Evolutionary conservation across 2,113 vertebrate species (phyloP), one percentile per base, ranked within the genome.

Genomic region (Gavialis gangeticus): DNA sequence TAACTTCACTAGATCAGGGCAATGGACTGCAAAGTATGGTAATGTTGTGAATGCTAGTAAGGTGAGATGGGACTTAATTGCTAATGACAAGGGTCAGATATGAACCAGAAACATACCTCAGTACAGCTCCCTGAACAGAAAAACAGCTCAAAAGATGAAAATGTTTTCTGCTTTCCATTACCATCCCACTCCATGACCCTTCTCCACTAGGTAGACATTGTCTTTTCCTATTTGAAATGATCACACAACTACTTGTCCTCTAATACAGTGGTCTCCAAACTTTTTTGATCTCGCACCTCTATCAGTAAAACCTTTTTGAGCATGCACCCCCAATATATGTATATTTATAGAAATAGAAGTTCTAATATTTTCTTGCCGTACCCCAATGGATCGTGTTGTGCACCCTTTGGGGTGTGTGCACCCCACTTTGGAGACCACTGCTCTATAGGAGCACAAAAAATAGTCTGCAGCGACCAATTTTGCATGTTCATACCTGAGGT

Each of bases 81-180:
- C 3, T 62, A 64, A 1, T 8, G 76, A 54, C 88, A 58, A 64
- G n/a, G 21, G 3, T 27, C 21, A 64, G 73, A 79, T 59, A 22
- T 21, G 59, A 78, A 79, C 8, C 19, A 56, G 25, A 13, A 57
- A 27, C 4, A 9, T 27, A 18, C 37, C 66, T 71, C 0, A 0
- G 56, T 11, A 22, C 69, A 69, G 82, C 28, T 55, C 3, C 56
- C 64, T 0, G 0, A 56, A 64, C 63, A 79, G 2, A 3, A 73
- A 21, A 21, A 87, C 2, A 1, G 18, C 34, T 13, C 3, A 34
- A 27, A 25, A 28, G 19, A 9, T 17, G 4, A 24, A 25, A 3
- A 57, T 76, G 6, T 5, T 37, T 76, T 21, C 88, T 37, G 16
- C 57, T 6, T 18, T 58, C 67, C 78, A 4, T 54, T 25, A 1